Conservation (phyloP, 2,113 vertebrate genomes). For the Gambusia holbrooki region DNA sequence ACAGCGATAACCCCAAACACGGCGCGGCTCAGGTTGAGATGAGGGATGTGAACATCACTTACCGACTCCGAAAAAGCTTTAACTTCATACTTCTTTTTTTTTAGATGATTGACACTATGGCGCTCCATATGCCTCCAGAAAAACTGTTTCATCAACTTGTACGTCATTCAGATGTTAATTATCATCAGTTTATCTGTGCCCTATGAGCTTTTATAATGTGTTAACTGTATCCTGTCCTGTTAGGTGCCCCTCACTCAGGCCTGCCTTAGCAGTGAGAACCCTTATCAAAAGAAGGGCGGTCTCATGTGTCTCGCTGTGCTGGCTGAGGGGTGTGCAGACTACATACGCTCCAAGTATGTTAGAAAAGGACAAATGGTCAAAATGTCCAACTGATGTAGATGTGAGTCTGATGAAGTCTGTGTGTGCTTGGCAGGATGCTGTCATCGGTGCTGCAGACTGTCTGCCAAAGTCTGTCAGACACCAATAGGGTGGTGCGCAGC, state of each 20-base stretch:
- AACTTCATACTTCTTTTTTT: background rate
- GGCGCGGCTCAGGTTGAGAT: constrained; percentile 85
- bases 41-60: background rate
- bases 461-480: constrained; percentile 84
- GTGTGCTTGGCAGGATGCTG: constrained; percentile 78
- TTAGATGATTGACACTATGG: constrained; percentile 90
- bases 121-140: constrained; percentile 88
- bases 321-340: constrained; percentile 90
- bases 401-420: background rate
- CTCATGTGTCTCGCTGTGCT: constrained; percentile 90
- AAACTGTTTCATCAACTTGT: constrained; percentile 88
- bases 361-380: background rate
- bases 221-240: background rate
- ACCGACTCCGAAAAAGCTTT: background rate
- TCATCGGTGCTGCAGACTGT: constrained; percentile 84
- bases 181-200: background rate
- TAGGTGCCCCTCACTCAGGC: constrained; percentile 85
- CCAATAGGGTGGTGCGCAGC: constrained; percentile 85
- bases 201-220: background rate
- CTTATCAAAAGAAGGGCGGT: constrained; percentile 87
- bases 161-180: constrained; percentile 39
- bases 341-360: constrained; percentile 87
- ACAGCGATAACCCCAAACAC: constrained; percentile 85
- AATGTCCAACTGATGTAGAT: background rate
- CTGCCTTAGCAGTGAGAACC: constrained; percentile 80